Evolutionary conservation across 2,113 vertebrate genomes (phyloP).

Genomic region (Mungos mungo): DNA sequence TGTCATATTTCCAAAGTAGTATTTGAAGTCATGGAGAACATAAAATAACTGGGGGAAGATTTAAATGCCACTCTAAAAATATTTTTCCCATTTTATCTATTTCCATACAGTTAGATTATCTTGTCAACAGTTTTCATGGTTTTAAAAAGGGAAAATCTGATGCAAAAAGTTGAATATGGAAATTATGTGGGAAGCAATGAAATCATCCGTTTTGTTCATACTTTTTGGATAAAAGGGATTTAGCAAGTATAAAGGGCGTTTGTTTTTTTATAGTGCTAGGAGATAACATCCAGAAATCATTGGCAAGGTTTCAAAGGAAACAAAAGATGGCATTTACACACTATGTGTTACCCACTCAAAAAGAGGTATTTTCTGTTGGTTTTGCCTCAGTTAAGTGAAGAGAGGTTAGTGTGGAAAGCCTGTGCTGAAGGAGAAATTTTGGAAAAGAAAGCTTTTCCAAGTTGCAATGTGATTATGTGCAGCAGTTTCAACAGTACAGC

Average conservation of each 20-base stretch:
- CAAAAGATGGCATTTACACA: slow-evolving; percentile 51
- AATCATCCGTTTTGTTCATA: background rate
- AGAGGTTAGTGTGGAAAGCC: background rate
- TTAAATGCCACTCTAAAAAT: background rate
- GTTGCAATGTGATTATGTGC: background rate
- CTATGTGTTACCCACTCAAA: background rate
- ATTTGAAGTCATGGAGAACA: background rate
- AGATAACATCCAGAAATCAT: slow-evolving; percentile 53
- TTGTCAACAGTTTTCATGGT: slow-evolving; percentile 42
- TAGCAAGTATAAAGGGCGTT: slow-evolving; percentile 50
- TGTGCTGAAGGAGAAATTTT: background rate
- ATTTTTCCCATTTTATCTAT: slow-evolving; percentile 19
- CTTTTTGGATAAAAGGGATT: slow-evolving; percentile 19
- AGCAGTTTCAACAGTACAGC: background rate
- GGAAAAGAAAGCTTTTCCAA: background rate
- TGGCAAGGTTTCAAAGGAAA: slow-evolving; percentile 12
- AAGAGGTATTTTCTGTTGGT: background rate
- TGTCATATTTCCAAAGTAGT: slow-evolving; percentile 32
- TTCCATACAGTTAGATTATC: slow-evolving; percentile 15
- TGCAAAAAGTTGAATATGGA: slow-evolving; percentile 39
- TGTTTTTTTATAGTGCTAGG: slow-evolving; percentile 61
- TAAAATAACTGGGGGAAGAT: slow-evolving; percentile 31
- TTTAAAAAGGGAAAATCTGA: slow-evolving; percentile 28
- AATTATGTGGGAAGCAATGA: slow-evolving; percentile 10
- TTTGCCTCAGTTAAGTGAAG: slow-evolving; percentile 3